Conservation (phyloP, 2,113 vertebrate species). For the Scopus umbretta region DNA sequence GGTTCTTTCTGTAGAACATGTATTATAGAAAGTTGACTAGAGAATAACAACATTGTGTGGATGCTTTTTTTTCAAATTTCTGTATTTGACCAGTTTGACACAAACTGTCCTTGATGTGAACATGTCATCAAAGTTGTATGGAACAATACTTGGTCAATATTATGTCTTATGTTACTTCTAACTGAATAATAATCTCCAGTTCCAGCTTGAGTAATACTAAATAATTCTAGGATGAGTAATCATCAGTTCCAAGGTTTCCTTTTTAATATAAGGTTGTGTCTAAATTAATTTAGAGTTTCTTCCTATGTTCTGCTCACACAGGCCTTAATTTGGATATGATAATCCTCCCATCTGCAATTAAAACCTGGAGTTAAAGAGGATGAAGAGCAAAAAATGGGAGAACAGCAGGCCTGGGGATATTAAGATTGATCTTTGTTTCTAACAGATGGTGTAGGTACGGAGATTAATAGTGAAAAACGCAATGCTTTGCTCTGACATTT, state of each 20-base stretch:
- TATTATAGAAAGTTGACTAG: neutral
- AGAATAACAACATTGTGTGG: neutral
- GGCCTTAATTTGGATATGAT: neutral
- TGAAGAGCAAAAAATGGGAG: neutral
- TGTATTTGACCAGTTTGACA: neutral
- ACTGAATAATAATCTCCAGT: neutral
- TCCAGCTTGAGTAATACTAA: neutral
- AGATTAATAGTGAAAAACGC: neutral
- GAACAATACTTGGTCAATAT: neutral
- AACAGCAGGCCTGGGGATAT: neutral
- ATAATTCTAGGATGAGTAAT: neutral
- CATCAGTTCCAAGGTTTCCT: neutral
- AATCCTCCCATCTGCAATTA: neutral
- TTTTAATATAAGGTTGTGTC: neutral
- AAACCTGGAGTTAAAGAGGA: neutral
- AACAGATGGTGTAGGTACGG: neutral
- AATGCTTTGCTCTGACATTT: neutral
- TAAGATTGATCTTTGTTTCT: neutral
- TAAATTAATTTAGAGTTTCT: neutral
- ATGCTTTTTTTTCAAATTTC: neutral
- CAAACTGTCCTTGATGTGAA: neutral
- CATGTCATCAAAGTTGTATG: neutral
- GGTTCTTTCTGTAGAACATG: neutral
- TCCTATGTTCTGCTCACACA: neutral
- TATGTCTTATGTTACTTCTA: neutral